These are phyloP conservation scores for Mycteria americana DNA, from an alignment of 2,797 vertebrate genomes.

Conservation along the genomic window DNA sequence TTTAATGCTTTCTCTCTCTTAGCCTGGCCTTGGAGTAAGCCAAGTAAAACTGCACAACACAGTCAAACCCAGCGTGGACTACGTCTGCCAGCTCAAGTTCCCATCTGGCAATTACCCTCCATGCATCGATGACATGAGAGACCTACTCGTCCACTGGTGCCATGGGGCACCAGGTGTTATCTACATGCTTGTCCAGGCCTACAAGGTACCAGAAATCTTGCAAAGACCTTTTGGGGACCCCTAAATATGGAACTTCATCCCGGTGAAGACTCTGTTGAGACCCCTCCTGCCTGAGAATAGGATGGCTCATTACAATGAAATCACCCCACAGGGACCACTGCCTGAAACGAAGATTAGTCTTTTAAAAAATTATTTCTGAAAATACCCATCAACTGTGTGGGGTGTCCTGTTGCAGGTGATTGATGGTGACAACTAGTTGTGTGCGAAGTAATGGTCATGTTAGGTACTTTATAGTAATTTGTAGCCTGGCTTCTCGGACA, in stretches of 20 bases:
- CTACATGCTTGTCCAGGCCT: constrained; percentile 96
- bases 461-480: too few species aligned
- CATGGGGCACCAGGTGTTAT: constrained; percentile 92
- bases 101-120: constrained; percentile 92
- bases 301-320: not conserved
- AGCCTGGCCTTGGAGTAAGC: constrained; percentile 75
- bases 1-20: not conserved
- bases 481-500: too few species aligned
- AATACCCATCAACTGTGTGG: not conserved
- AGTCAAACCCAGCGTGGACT: constrained; percentile 92
- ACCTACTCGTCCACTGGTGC: constrained; percentile 96
- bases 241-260: not conserved
- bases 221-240: not conserved
- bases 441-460: not conserved
- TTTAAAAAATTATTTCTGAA: not conserved
- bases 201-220: constrained; percentile 78
- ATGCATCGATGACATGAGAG: constrained; percentile 85
- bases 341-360: not conserved
- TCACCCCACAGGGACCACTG: not conserved
- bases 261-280: not conserved
- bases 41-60: constrained; percentile 78
- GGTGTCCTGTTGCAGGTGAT: not conserved
- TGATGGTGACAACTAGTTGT: not conserved
- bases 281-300: not conserved
- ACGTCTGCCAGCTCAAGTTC: constrained; percentile 86